Evolutionary conservation across 2,113 vertebrate species (phyloP), one percentile per base, ranked within the genome.

Genomic region (Mustela lutreola): DNA sequence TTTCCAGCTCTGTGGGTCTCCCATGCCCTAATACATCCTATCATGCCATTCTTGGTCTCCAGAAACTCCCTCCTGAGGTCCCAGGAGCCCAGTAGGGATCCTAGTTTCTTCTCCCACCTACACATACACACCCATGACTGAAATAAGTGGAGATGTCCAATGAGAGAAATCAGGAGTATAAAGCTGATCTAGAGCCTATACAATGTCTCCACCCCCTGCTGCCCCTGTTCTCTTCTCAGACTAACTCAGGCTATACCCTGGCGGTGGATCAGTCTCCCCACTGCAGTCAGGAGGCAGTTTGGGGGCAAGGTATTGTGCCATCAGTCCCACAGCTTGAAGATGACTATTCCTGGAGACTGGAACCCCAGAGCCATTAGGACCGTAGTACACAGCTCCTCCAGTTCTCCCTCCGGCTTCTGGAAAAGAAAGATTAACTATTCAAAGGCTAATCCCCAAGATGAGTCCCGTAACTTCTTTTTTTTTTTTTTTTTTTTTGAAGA

Each of bases 231-330:
- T 92, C n/a, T 67, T 18, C n/a, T 60, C 60, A 39, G 26, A 71
- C n/a, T 58, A 71, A 82, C 19, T 16, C 53, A 70, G 8, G 11
- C 62, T 56, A 14, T 92, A 95, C 94, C 96, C 31, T 19, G 42
- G 53, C 18, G 36, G 11, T 4, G 2, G 63, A 9, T 75, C 7
- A 95, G 86, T 33, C 85, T 79, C 36, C 85, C 94, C 19, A 93
- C 62, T 15, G 94, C 36, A 70, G 90, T 7, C 86, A 90, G 73
- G 73, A 97, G 86, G 80, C 73, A 75, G 33, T 81, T 58, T 22
- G 96, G 91, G 22, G 94, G 91, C 45, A 93, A 39, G 18, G 5
- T 67, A 15, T 36, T 1, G 19, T 7, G 14, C 14, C 33, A 19
- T 84, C 26, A 62, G 28, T 88, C 60, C 88, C 92, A 92, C 7